Base-by-base conservation (phyloP, 2,888 invertebrate genomes). In the Eristalis tenax region DNA sequence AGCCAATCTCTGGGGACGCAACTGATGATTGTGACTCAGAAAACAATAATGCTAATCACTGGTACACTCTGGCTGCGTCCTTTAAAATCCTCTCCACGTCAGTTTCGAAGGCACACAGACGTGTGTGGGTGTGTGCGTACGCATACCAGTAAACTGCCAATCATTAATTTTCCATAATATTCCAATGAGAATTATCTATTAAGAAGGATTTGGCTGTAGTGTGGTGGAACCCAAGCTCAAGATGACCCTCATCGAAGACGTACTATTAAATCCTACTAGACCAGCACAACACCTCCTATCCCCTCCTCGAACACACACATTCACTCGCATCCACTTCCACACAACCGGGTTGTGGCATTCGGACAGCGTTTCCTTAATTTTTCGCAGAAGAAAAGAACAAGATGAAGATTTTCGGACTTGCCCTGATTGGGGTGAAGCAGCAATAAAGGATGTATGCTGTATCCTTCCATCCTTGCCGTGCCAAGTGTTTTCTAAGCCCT, bases 111-210 rank as follows among this genome's bases (percentile, higher is more conserved):
- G 10, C 18, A 13, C 18, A 40, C 50, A 6, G 6, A 71, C 57
- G 38, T 35, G 59, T 59, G 13, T 8, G 23, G 1, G 35, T n/a
- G 43, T 57, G 73, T 56, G 73, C 43, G 50, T 38, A 57, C 64
- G 65, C 40, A 76, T 13, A 68, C 63, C 43, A 69, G 63, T 61
- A 70, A 83, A 87, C 83, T 71, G 75, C 63, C 83, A 88, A 83
- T 88, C 89, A 90, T 90, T 89, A 90, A 90, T 89, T 90, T 89
- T 89, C 89, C 89, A 89, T 89, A 89, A 88, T 89, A 89, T 89
- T 89, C 89, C 89, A 89, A 89, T 83, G 89, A 90, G 89, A 90
- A 90, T 89, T 90, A 89, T 90, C 89, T 90, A 90, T 89, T 89
- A 89, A 88, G 88, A 80, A 89, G 88, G 89, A 89, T 89, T 89